Base-by-base conservation (phyloP, 2,888 invertebrate species). In the Hypercompe scribonia region DNA sequence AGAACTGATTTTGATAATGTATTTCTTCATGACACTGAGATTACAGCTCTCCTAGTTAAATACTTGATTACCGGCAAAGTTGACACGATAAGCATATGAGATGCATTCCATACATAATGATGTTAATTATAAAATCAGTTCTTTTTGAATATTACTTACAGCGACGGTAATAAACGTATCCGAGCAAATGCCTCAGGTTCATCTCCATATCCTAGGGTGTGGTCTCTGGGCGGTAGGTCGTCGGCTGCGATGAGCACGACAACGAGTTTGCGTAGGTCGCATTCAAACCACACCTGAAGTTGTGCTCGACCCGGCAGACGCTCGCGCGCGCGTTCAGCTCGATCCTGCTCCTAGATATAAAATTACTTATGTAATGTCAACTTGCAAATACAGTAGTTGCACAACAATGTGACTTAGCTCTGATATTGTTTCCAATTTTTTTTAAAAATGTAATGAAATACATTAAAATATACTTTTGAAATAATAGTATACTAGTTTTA, bases 261-360 rank as follows among this genome's bases (percentile, higher is more conserved):
- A 18, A 98, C 97, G 73, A 99, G 95, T 88, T 98, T 98, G 85
- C 97, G 97, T 76, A 98, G 96, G 87, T 98, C 98, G 75, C 97
- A 97, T 89, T 98, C 98, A 95, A 98, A 98, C 97, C 98, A 98
- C 72, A 99, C 97, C 91, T 99, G 98, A 81, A 99, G 96, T 93
- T 98, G 98, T 58, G 99, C 97, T 34, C 98, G 96, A 65, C 98
- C 98, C 39, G 97, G 96, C 83, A 97, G 97, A 78, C 97, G 97
- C 92, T 98, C 97, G 76, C 91, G 88, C 58, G 90, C 91, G 15
- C 94, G 87, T 79, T 95, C 94, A 46, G 91, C 92, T 13, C 95
- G 92, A 74, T 95, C 95, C 87, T 95, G 95, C 86, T 95, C 95
- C 95, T 95, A 93, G 76, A 89, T 75, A 39, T 73, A 74, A 78